These are phyloP conservation scores for Epizoanthus fatuus DNA, from an alignment of 92 coral and sea anemone species.

Conservation along the genomic window DNA sequence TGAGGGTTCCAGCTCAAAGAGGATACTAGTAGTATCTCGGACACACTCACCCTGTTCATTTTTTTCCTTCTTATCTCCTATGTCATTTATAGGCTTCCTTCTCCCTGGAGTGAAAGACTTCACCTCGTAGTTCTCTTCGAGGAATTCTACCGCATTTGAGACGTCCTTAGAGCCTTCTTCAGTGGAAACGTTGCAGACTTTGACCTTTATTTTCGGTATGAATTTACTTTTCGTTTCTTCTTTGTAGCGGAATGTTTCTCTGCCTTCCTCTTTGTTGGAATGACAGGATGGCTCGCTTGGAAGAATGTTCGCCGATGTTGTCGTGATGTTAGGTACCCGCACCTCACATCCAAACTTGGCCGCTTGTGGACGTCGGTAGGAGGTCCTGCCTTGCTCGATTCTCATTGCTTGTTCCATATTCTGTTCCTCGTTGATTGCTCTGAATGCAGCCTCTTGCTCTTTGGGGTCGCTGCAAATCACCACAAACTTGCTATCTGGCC, in stretches of 20 bases:
- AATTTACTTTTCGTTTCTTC: conserved; percentile 12
- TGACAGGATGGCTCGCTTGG: not conserved
- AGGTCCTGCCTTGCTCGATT: conserved; percentile 27
- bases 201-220: conserved; percentile 42
- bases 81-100: not conserved
- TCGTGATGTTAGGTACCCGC: conserved; percentile 53
- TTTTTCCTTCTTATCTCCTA: not conserved
- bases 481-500: conserved; percentile 87
- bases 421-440: conserved; percentile 73
- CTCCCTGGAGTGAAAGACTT: conserved; percentile 45
- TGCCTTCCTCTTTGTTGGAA: not conserved
- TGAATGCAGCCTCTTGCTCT: conserved; percentile 63
- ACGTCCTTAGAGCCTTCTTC: conserved; percentile 31
- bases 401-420: conserved; percentile 88
- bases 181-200: conserved; percentile 45
- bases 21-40: conserved; percentile 25
- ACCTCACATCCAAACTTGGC: conserved; percentile 71
- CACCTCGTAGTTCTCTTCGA: conserved; percentile 48
- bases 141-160: conserved; percentile 37
- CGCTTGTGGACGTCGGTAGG: conserved; percentile 46
- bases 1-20: conserved; percentile 58
- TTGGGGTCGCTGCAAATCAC: conserved; percentile 82
- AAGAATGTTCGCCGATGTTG: not conserved
- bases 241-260: conserved; percentile 15
- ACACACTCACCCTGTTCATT: not conserved